A percentile compares a stretch with the other conserved stretches of the same genome.
Evolutionary conservation across 1,140 invertebrate species (phyloP).

Genomic region (Zaprionus capensis): DNA sequence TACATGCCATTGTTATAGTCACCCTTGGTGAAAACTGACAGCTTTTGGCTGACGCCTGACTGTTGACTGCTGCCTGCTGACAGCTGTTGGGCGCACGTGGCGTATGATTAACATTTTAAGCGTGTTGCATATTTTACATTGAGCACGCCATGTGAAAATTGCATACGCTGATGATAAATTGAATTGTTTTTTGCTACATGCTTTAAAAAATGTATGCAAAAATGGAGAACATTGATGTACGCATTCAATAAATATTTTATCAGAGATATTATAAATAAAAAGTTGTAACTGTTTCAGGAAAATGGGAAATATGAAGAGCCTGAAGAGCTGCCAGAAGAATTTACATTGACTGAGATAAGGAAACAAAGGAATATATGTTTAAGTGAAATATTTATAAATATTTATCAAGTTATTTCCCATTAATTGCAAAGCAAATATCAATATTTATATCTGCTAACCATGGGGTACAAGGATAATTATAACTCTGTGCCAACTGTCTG

Average conservation of each 20-base stretch:
- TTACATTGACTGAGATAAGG: too few species aligned
- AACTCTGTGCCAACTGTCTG: too few species aligned
- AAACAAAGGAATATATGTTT: too few species aligned
- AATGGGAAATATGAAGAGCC: not conserved
- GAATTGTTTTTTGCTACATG: not conserved
- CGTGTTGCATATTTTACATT: slow-evolving; percentile 65
- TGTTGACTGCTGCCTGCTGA: slow-evolving; percentile 27
- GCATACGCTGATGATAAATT: not conserved
- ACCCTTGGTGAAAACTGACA: slow-evolving; percentile 12
- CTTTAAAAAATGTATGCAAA: not conserved
- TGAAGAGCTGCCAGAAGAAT: too few species aligned
- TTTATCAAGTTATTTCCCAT: too few species aligned
- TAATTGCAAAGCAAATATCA: too few species aligned
- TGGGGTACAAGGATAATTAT: too few species aligned
- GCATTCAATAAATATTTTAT: not conserved
- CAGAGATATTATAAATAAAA: not conserved
- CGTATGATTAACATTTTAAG: slow-evolving; percentile 79
- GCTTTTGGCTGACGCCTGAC: slow-evolving; percentile 6
- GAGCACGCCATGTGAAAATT: slow-evolving; percentile 53
- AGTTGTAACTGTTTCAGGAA: not conserved
- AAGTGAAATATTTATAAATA: too few species aligned
- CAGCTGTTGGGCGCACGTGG: slow-evolving; percentile 54
- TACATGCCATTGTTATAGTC: not conserved
- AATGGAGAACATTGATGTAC: not conserved
- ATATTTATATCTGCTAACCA: too few species aligned